Evolutionary conservation across 2,113 vertebrate species (phyloP).

Genomic region (Myotis lucifugus): DNA sequence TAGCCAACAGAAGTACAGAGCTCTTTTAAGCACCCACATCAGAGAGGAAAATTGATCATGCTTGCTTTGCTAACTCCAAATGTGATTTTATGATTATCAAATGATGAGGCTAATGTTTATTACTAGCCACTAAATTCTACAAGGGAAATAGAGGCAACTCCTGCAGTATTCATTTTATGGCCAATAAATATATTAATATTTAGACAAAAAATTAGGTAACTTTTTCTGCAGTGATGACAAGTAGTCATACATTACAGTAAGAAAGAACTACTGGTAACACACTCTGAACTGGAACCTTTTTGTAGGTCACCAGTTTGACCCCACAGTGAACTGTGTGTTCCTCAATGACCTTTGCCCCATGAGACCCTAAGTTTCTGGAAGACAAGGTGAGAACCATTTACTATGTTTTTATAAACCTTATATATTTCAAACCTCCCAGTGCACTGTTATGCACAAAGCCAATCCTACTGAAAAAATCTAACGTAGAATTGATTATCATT

Average conservation of each 20-base stretch:
- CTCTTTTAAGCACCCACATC: neutral
- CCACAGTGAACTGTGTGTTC: accelerated
- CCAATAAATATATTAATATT: neutral
- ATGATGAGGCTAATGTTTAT: neutral
- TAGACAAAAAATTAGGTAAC: neutral
- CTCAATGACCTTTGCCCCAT: neutral
- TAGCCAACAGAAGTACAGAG: neutral
- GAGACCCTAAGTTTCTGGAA: neutral
- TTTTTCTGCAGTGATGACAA: neutral
- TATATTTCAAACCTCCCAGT: neutral
- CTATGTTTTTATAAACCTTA: neutral
- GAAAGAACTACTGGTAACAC: neutral
- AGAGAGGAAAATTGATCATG: slow-evolving; percentile 35
- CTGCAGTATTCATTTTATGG: neutral
- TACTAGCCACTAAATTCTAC: neutral
- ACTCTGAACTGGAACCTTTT: neutral
- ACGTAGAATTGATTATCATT: neutral
- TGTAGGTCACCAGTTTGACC: neutral
- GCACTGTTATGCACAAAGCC: neutral
- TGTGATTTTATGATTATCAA: neutral
- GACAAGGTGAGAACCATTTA: neutral
- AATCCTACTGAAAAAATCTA: neutral
- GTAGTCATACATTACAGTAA: neutral
- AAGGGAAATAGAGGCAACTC: neutral
- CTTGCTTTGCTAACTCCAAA: slow-evolving; percentile 15